These are phyloP conservation scores for Chaetodon trifascialis DNA, from an alignment of 2,113 vertebrate genomes.

Conservation along the genomic window DNA sequence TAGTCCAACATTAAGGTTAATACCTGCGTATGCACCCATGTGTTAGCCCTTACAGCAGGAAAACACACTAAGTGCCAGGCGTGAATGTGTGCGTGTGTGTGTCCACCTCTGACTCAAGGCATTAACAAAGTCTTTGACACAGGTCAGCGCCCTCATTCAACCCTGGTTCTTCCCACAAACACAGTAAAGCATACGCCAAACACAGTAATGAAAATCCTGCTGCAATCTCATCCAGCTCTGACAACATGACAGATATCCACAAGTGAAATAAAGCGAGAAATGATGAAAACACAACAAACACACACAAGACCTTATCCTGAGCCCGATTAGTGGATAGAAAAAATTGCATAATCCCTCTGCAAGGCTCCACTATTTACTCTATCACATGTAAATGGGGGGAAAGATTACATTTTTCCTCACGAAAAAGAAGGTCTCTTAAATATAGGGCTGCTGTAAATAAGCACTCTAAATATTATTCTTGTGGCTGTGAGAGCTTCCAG, in stretches of 20 bases:
- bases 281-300: slow-evolving; percentile 40
- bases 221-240: slow-evolving; percentile 48
- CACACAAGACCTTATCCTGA: slow-evolving; percentile 24
- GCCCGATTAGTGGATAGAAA: slow-evolving; percentile 52
- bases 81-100: slow-evolving; percentile 25
- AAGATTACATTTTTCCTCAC: slow-evolving; percentile 53
- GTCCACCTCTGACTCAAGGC: slow-evolving; percentile 58
- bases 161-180: slow-evolving; percentile 25
- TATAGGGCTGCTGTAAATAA: slow-evolving; percentile 63
- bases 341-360: slow-evolving; percentile 57
- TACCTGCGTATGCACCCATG: neutral
- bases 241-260: slow-evolving; percentile 53
- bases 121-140: slow-evolving; percentile 56
- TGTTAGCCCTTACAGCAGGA: slow-evolving; percentile 20
- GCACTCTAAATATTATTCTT: slow-evolving; percentile 67
- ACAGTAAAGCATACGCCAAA: slow-evolving; percentile 23
- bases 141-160: slow-evolving; percentile 62
- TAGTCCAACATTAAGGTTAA: neutral
- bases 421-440: slow-evolving; percentile 53
- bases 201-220: slow-evolving; percentile 50
- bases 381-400: slow-evolving; percentile 63
- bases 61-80: slow-evolving; percentile 2
- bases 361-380: slow-evolving; percentile 65
- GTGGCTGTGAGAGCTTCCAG: slow-evolving; percentile 56
- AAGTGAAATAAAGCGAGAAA: slow-evolving; percentile 55